These are phyloP conservation scores for Hydractinia symbiolongicarpus DNA, from an alignment of 30 jellyfish, hydroid and myxozoan species.

Conservation along the genomic window DNA sequence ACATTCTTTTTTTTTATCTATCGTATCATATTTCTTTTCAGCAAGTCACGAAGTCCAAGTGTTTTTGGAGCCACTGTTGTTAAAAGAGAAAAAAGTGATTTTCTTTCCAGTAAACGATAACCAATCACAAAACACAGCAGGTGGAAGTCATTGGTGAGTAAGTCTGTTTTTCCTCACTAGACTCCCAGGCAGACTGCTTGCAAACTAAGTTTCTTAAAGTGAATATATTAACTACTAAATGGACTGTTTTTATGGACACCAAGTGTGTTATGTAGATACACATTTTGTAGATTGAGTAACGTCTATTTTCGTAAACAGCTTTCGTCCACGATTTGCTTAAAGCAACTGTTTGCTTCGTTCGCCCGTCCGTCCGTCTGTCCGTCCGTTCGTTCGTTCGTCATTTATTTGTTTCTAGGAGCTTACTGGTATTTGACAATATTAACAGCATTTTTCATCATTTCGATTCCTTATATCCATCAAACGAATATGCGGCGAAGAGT, in stretches of 20 bases:
- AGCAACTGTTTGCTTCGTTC: background rate
- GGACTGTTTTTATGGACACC: too few species aligned
- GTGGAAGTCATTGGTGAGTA: constrained; percentile 65
- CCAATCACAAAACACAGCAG: constrained; percentile 16
- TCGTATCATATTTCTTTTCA: background rate
- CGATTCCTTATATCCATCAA: constrained; percentile 32
- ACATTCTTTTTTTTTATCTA: too few species aligned
- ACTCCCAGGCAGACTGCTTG: too few species aligned
- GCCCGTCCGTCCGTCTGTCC: background rate
- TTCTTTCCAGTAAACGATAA: constrained; percentile 53
- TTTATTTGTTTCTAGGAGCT: constrained; percentile 34
- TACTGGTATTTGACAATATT: constrained; percentile 30
- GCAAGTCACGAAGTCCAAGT: constrained; percentile 21
- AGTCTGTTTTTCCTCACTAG: background rate
- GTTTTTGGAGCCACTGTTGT: constrained; percentile 43
- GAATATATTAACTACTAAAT: too few species aligned
- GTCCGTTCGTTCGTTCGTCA: background rate
- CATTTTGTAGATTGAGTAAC: too few species aligned
- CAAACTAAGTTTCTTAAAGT: too few species aligned
- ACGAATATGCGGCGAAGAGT: constrained; percentile 24
- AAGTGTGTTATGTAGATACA: too few species aligned
- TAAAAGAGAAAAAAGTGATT: constrained; percentile 25
- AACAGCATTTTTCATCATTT: constrained; percentile 21
- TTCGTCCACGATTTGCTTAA: background rate
- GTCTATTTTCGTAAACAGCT: too few species aligned